Conservation (phyloP, 2,797 vertebrate genomes). For the Selene dorsalis region DNA sequence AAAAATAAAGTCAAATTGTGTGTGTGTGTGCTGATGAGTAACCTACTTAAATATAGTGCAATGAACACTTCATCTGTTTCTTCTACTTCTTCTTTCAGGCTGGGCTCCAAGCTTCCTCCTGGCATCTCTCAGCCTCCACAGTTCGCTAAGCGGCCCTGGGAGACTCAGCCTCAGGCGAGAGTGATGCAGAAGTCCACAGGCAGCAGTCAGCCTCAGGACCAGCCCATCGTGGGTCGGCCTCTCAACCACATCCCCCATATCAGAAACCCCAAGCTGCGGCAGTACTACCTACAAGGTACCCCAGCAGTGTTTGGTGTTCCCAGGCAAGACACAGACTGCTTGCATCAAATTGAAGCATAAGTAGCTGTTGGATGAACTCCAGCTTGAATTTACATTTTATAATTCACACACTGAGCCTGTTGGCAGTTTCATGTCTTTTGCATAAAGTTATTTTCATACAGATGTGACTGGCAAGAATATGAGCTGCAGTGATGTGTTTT, state of each 20-base stretch:
- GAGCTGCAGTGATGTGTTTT: background rate
- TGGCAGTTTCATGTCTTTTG: slow-evolving; percentile 25
- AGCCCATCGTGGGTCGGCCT: slow-evolving; percentile 54
- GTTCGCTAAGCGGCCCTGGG: slow-evolving; percentile 75
- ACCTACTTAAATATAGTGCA: background rate
- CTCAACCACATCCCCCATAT: slow-evolving; percentile 83
- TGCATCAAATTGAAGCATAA: slow-evolving; percentile 1
- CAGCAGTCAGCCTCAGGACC: slow-evolving; percentile 39
- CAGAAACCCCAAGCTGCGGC: slow-evolving; percentile 85
- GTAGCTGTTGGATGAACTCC: background rate
- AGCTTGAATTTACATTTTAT: slow-evolving; percentile 39
- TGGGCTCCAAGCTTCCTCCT: slow-evolving; percentile 83
- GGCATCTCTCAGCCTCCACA: slow-evolving; percentile 79
- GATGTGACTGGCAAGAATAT: background rate
- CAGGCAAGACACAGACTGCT: background rate
- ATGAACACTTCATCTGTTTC: background rate
- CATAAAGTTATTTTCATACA: slow-evolving; percentile 42
- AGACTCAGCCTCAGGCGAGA: slow-evolving; percentile 56
- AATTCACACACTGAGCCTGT: background rate
- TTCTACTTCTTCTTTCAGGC: slow-evolving; percentile 61
- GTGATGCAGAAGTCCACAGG: slow-evolving; percentile 40
- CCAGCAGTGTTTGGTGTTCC: background rate
- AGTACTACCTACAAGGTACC: slow-evolving; percentile 86
- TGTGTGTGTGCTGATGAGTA: slow-evolving; percentile 2
- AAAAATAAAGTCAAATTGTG: background rate